Evolutionary conservation across 2,113 vertebrate species (phyloP), one percentile per base, ranked within the genome.

Genomic region (Platichthys stellatus): DNA sequence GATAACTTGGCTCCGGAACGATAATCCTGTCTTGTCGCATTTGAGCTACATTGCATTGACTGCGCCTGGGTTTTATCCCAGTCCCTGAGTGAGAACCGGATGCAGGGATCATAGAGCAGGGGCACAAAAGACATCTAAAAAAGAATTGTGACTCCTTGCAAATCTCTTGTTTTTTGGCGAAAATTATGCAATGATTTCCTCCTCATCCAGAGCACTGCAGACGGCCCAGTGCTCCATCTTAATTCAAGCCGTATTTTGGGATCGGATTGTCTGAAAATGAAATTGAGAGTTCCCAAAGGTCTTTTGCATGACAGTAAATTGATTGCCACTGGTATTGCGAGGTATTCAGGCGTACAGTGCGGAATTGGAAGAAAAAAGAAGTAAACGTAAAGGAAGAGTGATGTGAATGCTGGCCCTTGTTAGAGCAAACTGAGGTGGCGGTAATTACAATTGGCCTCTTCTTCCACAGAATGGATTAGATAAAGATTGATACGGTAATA

Each of bases 401-500:
- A 78, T 74, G 68, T 79, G 72, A 74, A 26, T 28, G 51, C 47
- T 57, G 63, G 56, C 14, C 67, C 67, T 76, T 31, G 35, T 86
- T 82, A 82, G 62, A 85, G 69, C 57, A 64, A 62, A 76, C 58
- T 11, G 76, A 63, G 59, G 47, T 66, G 66, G 63, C 72, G 68
- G 80, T 89, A 85, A 90, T 90, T 86, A 87, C 76, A 74, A 63
- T 49, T 31, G 38, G 67, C 63, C 69, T 59, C 68, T 31, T 68
- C 68, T 66, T 70, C 69, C 72, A 67, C 67, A 72, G 61, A 78
- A 74, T 69, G 66, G 70, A 84, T 85, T 88, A 76, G 81, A 86
- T 86, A 81, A 81, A 87, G 84, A 86, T 65, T 78, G 85, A 90
- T 88, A 61, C 69, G n/a, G 43, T 74, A 82, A 84, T 82, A 80